Evolutionary conservation across 2,113 vertebrate genomes (phyloP), one percentile per base, ranked within the genome.

Genomic region (Triplophysa siluroides): DNA sequence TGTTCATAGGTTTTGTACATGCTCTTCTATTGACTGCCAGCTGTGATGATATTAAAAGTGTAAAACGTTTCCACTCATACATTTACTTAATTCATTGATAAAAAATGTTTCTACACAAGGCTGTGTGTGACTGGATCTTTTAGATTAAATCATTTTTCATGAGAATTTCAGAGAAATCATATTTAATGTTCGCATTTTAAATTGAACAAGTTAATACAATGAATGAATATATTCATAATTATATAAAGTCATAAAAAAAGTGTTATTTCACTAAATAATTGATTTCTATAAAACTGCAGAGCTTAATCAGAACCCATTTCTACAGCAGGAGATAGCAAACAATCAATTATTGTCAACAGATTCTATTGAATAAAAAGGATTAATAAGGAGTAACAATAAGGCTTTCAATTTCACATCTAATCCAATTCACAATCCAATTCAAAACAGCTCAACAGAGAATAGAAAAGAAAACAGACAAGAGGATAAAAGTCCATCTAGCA

Each of bases 1-100:
- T 60, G 71, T 74, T 72, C n/a, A 43, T 73, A 43, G 14, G n/a
- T 4, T 61, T 74, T 74, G 33, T 60, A 61, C 43, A 43, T 18
- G 4, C 71, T 43, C 21, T 43, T 43, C 13, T 41, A 60, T 41
- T 71, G 12, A 71, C 10, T 60, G 33, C 8, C 54, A 43, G 21
- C 13, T 61, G 12, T 58, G 70, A 11, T 72, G 1, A 58, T 18
- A 54, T 18, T 21, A 58, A 72, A 41, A 10, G n/a, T 24, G 8
- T 58, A 71, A 71, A 56, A 33, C 8, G 19, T 24, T 72, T 58
- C n/a, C 0, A 21, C 8, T 73, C 29, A 60, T 60, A 14, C 52
- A 56, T 72, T 41, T 72, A 18, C n/a, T 74, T 43, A 58, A 41
- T 16, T 60, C 33, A 43, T 4, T 74, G n/a, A 18, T 43, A 60